phyloP scores from a whole-genome alignment of 2,888 invertebrate species.

The Conchocele bisecta region DNA sequence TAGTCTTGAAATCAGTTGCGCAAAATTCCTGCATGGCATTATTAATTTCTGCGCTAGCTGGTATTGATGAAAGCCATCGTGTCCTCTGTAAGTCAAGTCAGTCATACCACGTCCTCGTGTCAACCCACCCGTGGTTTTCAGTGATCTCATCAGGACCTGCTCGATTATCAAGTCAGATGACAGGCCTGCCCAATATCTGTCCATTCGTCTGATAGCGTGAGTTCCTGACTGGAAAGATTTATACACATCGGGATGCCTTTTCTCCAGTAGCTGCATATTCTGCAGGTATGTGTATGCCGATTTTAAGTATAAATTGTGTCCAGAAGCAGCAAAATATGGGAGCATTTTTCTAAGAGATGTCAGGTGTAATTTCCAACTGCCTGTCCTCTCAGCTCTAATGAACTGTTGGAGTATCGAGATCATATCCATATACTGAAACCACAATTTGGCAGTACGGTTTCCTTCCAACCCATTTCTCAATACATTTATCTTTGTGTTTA shows the following conservation, averaged over 20 bases:
- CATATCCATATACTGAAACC: conserved; percentile 55
- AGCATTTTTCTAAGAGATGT: conserved; percentile 46
- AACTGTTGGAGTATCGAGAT: conserved; percentile 36
- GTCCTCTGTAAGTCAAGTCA: conserved; percentile 36
- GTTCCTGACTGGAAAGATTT: conserved; percentile 30
- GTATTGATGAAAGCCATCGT: conserved; percentile 51
- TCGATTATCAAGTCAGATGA: conserved; percentile 8
- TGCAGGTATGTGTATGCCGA: conserved; percentile 17
- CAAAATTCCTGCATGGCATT: conserved; percentile 48
- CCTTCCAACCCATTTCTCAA: too few relatives aligned
- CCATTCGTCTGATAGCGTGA: conserved; percentile 36
- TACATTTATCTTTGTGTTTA: too few relatives aligned
- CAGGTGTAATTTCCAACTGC: conserved; percentile 55
- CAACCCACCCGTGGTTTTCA: conserved; percentile 9
- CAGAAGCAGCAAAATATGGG: conserved; percentile 61
- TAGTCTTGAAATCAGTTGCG: conserved; percentile 4
- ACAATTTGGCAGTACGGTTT: conserved; percentile 40
- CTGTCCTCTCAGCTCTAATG: conserved; percentile 50
- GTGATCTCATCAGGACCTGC: conserved; percentile 10
- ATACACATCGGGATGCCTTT: conserved; percentile 35
- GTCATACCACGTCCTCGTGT: conserved; percentile 17
- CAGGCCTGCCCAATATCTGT: conserved; percentile 25
- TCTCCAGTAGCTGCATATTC: conserved; percentile 4
- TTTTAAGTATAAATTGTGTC: conserved; percentile 71
- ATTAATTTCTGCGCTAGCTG: conserved; percentile 44